These are phyloP conservation scores for Microplitis manilae DNA, from an alignment of 2,888 invertebrate genomes.

Conservation along the genomic window DNA sequence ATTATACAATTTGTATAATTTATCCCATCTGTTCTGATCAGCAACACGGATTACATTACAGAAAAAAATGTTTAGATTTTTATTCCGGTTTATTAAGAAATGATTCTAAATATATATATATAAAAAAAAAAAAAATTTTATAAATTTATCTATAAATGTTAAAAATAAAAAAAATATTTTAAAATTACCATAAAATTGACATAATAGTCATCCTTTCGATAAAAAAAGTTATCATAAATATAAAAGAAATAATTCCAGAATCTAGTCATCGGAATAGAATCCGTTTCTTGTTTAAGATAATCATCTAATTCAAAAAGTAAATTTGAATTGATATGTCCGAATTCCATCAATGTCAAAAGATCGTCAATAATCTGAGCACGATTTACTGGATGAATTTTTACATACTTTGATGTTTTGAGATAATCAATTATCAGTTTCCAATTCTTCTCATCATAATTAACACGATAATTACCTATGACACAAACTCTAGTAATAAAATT, in stretches of 20 bases:
- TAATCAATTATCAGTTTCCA: slow-evolving; percentile 65
- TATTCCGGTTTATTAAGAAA: background rate
- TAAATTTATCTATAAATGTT: background rate
- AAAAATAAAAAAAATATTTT: background rate
- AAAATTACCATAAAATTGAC: background rate
- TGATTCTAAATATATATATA: background rate
- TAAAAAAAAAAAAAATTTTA: background rate
- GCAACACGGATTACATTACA: background rate
- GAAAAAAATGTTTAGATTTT: background rate
- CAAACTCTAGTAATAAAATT: background rate
- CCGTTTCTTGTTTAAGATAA: background rate
- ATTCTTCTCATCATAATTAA: slow-evolving; percentile 68
- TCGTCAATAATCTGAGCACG: background rate
- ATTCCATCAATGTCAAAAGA: background rate
- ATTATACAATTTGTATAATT: background rate
- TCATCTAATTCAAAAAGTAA: background rate
- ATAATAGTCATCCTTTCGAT: background rate
- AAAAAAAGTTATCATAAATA: background rate
- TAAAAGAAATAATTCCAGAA: background rate
- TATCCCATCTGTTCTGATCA: background rate
- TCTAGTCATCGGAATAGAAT: background rate
- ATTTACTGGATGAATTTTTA: background rate
- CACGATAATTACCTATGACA: slow-evolving; percentile 57
- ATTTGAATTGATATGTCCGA: background rate
- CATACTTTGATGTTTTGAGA: slow-evolving; percentile 26